Evolutionary conservation across 2,888 invertebrate species (phyloP), one percentile per base, ranked within the genome.

Genomic region (Dryobota labecula): DNA sequence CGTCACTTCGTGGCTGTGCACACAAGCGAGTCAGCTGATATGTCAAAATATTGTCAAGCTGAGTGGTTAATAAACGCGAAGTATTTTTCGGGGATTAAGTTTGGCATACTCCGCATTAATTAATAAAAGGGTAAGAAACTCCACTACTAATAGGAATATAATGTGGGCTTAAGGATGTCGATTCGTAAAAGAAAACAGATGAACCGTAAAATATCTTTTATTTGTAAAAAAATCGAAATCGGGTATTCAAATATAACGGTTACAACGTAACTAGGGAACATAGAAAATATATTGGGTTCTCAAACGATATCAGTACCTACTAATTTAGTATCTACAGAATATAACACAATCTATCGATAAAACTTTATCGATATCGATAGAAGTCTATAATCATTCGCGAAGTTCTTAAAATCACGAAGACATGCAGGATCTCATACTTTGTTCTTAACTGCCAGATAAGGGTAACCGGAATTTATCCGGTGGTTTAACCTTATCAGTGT

Each of bases 151-250:
- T 30, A 62, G n/a, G n/a, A 64, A 15, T 11, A 64, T 4, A 33
- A 33, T 15, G 43, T 18, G 13, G 13, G 6, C 33, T 15, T 15
- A 9, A 49, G 13, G 5, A 38, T 20, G 27, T 38, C 6, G 2
- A 38, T 45, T 70, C 6, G 11, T 27, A 41, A 47, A 76, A 47
- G n/a, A 58, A 87, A 87, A 86, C 76, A 61, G 18, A 43, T 24
- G 15, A 89, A 91, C 88, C 87, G 82, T 90, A 93, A 93, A 94
- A 94, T 94, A 93, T 90, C 80, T 24, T 93, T 94, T 93, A 92
- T 92, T 92, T 83, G 90, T 85, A 92, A 93, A 92, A 87, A 91
- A 92, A 90, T 88, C 88, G 84, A 89, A 89, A 88, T 85, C 80
- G 87, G 86, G 84, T 88, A 85, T 86, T 86, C 61, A 78, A 82